phyloP scores from a whole-genome alignment of 2,797 vertebrate genomes.

The Takifugu rubripes region DNA sequence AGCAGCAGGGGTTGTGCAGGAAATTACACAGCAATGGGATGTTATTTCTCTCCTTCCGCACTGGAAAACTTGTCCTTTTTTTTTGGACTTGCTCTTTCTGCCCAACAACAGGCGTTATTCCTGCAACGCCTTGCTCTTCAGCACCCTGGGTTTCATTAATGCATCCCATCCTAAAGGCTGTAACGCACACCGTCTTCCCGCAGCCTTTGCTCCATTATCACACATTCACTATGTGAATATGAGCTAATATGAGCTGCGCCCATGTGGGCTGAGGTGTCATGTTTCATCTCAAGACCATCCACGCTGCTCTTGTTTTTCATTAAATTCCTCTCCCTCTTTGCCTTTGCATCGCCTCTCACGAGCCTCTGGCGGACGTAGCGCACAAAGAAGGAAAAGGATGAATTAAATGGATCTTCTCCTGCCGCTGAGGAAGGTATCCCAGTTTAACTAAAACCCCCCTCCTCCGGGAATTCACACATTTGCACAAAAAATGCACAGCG shows the following conservation, averaged over 20 bases:
- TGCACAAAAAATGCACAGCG: no score
- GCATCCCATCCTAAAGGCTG: slow-evolving; percentile 7
- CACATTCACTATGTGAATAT: slow-evolving; percentile 19
- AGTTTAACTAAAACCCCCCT: no score
- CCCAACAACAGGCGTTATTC: background rate
- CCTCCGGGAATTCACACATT: no score
- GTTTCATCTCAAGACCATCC: slow-evolving; percentile 41
- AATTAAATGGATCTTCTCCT: background rate
- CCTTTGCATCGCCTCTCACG: slow-evolving; percentile 44
- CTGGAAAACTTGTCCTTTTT: background rate
- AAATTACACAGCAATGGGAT: slow-evolving; percentile 21
- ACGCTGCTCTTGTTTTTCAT: slow-evolving; percentile 51
- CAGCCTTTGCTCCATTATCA: slow-evolving; percentile 52
- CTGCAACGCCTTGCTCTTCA: slow-evolving; percentile 6
- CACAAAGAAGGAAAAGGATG: no score
- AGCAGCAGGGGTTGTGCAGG: slow-evolving; percentile 24
- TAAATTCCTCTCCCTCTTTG: slow-evolving; percentile 32
- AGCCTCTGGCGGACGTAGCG: slow-evolving; percentile 51
- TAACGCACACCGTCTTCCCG: slow-evolving; percentile 17
- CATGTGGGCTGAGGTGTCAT: slow-evolving; percentile 23
- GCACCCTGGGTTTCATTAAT: slow-evolving; percentile 25
- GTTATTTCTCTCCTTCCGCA: slow-evolving; percentile 9
- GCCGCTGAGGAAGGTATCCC: no score
- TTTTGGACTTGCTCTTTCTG: background rate
- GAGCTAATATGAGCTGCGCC: slow-evolving; percentile 41